Evolutionary conservation across 2,888 invertebrate species (phyloP), one percentile per base, ranked within the genome.

Genomic region (Andrena praecox): DNA sequence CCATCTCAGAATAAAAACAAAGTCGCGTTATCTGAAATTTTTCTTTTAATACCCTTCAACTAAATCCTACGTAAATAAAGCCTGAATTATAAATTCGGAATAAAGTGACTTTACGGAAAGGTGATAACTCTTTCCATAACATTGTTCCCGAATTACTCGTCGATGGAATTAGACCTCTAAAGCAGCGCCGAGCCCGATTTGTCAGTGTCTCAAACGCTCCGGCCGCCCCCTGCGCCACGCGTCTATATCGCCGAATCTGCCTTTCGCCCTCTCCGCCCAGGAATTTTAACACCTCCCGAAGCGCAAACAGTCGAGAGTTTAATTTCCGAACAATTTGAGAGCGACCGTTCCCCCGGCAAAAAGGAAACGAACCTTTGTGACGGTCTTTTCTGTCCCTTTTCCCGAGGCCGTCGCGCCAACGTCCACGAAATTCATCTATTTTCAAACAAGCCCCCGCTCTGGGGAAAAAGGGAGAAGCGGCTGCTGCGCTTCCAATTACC

Each of bases 181-280:
- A 35, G 12, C 16, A 20, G 50, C 27, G 35, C 24, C 29, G 31
- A 62, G 35, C 2, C 48, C 66, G 27, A 77, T 67, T 76, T 52
- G 66, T 77, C 76, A 66, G 59, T 50, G 77, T 77, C 77, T 62
- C 76, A 63, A 70, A 56, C 29, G 31, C 35, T 29, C 52, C 60
- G 10, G 12, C 60, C 10, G 2, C 16, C 31, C 31, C 16, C n/a
- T 24, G 10, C 48, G n/a, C 10, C 33, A n/a, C 56, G 4, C 16
- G n/a, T 4, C 5, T 24, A 20, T 48, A 73, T 66, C 66, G 76
- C 29, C 20, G 24, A 42, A 60, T 60, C 33, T 24, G 27, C 16
- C 20, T 52, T 50, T 10, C 35, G 29, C 50, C 2, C 33, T 2
- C 20, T 12, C 20, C n/a, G 33, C 7, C 2, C 29, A 35, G 27